Percentiles rank a stretch among this genome's conserved stretches.
Conservation (phyloP, 1,140 invertebrate genomes). For the Vanessa tameamea region DNA sequence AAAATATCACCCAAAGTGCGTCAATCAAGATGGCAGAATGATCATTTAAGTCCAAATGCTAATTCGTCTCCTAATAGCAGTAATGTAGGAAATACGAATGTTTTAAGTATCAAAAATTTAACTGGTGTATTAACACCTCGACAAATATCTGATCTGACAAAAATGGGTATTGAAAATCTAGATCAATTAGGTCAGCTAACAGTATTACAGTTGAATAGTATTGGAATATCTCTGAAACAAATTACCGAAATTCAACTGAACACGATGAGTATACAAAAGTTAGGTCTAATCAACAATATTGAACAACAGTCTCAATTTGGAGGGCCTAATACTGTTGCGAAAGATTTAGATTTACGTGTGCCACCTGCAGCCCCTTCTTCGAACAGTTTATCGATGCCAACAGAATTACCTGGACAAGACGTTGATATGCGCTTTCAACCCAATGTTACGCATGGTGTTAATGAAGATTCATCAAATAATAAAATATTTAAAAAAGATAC, state of each 20-base stretch:
- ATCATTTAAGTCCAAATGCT: slow-evolving; percentile 64
- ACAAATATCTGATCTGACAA: slow-evolving; percentile 81
- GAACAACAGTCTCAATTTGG: slow-evolving; percentile 60
- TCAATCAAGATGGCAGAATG: slow-evolving; percentile 83
- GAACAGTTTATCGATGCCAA: slow-evolving; percentile 48
- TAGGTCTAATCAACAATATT: slow-evolving; percentile 74
- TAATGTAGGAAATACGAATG: slow-evolving; percentile 55
- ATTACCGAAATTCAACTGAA: slow-evolving; percentile 83
- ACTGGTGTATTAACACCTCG: slow-evolving; percentile 79
- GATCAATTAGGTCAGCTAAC: slow-evolving; percentile 82
- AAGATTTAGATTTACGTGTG: slow-evolving; percentile 78
- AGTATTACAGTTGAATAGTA: slow-evolving; percentile 81
- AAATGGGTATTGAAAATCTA: slow-evolving; percentile 82
- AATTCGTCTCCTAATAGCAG: slow-evolving; percentile 61
- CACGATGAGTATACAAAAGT: slow-evolving; percentile 81
- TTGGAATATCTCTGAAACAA: slow-evolving; percentile 81
- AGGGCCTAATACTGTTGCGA: slow-evolving; percentile 42
- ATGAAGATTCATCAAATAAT: slow-evolving; percentile 50
- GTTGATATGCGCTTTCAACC: slow-evolving; percentile 81
- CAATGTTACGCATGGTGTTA: slow-evolving; percentile 37
- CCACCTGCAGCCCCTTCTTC: slow-evolving; percentile 59
- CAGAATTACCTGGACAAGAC: slow-evolving; percentile 73
- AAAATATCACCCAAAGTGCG: slow-evolving; percentile 80
- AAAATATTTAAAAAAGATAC: slow-evolving; percentile 48
- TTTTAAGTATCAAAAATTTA: slow-evolving; percentile 81